These are phyloP conservation scores for Danaus melanippus DNA, from an alignment of 1,140 invertebrate genomes.

Conservation along the genomic window DNA sequence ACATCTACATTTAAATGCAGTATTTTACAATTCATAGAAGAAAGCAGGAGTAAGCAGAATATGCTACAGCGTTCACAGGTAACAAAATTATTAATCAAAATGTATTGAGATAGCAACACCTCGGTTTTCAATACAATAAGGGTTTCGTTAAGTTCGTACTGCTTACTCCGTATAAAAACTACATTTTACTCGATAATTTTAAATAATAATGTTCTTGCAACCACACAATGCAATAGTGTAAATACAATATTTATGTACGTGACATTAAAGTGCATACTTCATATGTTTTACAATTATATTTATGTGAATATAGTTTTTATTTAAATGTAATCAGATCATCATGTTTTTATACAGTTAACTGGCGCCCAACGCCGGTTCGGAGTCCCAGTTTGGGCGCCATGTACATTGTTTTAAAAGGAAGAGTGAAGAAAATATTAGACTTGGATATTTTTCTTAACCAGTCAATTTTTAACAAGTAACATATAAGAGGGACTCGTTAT, in stretches of 20 bases:
- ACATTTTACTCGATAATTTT: slow-evolving; percentile 43
- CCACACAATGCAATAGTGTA: slow-evolving; percentile 57
- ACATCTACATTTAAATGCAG: slow-evolving; percentile 58
- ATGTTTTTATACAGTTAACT: not conserved
- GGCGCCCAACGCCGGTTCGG: slow-evolving; percentile 6
- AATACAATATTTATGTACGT: slow-evolving; percentile 41
- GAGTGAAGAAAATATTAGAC: not conserved
- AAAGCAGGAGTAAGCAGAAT: slow-evolving; percentile 59
- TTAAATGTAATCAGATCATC: no score
- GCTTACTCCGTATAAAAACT: slow-evolving; percentile 56
- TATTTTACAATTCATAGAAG: slow-evolving; percentile 55
- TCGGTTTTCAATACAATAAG: not conserved
- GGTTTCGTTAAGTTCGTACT: slow-evolving; percentile 23
- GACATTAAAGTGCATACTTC: slow-evolving; percentile 48
- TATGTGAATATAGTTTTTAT: slow-evolving; percentile 29
- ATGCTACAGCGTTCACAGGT: slow-evolving; percentile 9
- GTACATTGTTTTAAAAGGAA: not conserved
- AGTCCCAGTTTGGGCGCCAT: slow-evolving; percentile 15
- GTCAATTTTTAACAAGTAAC: no score
- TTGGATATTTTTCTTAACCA: no score
- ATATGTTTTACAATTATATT: slow-evolving; percentile 32
- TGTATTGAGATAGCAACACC: slow-evolving; percentile 1
- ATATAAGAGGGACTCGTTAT: no score
- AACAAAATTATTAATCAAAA: not conserved
- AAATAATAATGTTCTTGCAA: slow-evolving; percentile 40